Percentiles rank a stretch among this genome's conserved stretches.
Evolutionary conservation across 2,797 vertebrate genomes (phyloP).

Genomic region (Clarias pachynema): DNA sequence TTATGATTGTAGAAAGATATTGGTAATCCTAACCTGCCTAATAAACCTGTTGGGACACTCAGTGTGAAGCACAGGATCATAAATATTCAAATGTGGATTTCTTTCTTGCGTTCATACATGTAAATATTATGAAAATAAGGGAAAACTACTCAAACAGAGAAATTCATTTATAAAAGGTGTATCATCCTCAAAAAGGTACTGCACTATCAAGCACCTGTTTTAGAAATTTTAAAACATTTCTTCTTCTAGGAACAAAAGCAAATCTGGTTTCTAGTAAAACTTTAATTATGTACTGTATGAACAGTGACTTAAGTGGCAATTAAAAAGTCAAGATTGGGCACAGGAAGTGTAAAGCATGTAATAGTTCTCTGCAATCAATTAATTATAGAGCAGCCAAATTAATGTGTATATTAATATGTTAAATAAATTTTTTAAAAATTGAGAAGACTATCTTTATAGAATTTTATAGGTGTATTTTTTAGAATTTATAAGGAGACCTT

Average conservation of each 20-base stretch:
- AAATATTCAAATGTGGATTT: constrained; percentile 7
- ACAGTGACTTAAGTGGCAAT: background rate
- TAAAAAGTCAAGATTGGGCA: background rate
- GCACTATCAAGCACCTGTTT: too few relatives aligned
- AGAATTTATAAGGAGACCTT: too few relatives aligned
- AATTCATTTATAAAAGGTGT: background rate
- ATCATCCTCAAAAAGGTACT: too few relatives aligned
- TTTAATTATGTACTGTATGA: background rate
- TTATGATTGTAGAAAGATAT: too few relatives aligned
- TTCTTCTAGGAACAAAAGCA: background rate
- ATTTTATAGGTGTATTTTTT: too few relatives aligned
- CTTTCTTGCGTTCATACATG: background rate
- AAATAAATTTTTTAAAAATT: background rate
- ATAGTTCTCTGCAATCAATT: background rate
- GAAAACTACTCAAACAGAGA: background rate
- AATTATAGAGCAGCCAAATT: background rate
- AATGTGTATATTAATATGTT: background rate
- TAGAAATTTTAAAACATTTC: background rate
- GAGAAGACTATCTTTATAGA: background rate
- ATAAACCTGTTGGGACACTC: background rate
- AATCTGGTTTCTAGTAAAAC: background rate
- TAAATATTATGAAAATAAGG: constrained; percentile 24
- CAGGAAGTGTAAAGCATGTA: background rate
- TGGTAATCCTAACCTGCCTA: background rate
- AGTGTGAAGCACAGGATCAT: background rate